phyloP scores from a whole-genome alignment of 2,888 invertebrate species.

The Xestia sexstrigata region DNA sequence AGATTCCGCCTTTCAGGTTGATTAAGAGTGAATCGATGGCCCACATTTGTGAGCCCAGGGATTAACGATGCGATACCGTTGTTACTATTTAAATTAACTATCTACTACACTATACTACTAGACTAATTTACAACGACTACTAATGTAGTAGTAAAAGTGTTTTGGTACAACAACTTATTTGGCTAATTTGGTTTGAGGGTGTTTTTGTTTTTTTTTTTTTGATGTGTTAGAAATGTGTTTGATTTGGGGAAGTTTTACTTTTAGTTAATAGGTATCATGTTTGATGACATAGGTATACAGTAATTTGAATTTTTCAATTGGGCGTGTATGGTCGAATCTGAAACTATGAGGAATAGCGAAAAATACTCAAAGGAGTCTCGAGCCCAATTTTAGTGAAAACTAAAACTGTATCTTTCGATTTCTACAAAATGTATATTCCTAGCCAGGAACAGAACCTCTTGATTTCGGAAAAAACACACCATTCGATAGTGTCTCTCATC shows the following conservation, averaged over 20 bases:
- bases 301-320: too few species aligned
- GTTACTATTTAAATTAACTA: constrained; percentile 57
- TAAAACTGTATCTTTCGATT: too few species aligned
- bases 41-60: constrained; percentile 53
- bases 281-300: too few species aligned
- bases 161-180: constrained; percentile 5
- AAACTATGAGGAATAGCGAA: too few species aligned
- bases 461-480: too few species aligned
- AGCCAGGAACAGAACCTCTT: too few species aligned
- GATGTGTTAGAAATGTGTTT: background rate
- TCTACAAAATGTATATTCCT: too few species aligned
- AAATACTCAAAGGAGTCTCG: too few species aligned
- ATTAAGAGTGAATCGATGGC: constrained; percentile 65
- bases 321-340: too few species aligned
- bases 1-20: constrained; percentile 65
- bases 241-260: background rate
- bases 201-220: background rate
- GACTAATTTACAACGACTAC: constrained; percentile 23
- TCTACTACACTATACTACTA: background rate
- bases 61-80: constrained; percentile 52
- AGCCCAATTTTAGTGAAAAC: too few species aligned
- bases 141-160: constrained; percentile 14
- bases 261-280: too few species aligned
- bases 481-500: too few species aligned
- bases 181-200: constrained; percentile 14